phyloP scores from a whole-genome alignment of 2,888 invertebrate genomes.

The Horisme vitalbata region DNA sequence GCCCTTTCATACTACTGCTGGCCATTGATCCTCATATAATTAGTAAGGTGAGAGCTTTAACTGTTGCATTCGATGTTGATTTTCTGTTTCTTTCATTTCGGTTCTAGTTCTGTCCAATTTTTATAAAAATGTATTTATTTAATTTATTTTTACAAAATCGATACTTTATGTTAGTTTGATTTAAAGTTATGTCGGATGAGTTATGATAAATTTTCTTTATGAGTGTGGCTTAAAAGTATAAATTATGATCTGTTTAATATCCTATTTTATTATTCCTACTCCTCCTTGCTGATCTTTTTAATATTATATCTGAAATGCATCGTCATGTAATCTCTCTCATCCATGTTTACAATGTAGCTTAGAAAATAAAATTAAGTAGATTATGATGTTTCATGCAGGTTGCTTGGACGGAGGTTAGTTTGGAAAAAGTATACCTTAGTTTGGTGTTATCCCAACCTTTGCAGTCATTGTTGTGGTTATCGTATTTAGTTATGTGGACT shows the following conservation, averaged over 20 bases:
- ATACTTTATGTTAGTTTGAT: too few relatives aligned
- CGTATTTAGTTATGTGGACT: slow-evolving; percentile 29
- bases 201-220: too few relatives aligned
- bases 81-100: slow-evolving; percentile 4
- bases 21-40: slow-evolving; percentile 99
- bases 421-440: slow-evolving; percentile 39
- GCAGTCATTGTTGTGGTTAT: slow-evolving; percentile 43
- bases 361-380: slow-evolving; percentile 40
- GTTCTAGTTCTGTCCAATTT: neutral
- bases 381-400: slow-evolving; percentile 77
- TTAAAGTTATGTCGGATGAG: too few relatives aligned
- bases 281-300: too few relatives aligned
- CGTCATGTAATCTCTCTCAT: neutral
- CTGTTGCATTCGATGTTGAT: slow-evolving; percentile 18
- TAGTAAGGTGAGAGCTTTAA: slow-evolving; percentile 87
- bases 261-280: too few relatives aligned
- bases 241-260: too few relatives aligned
- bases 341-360: slow-evolving; percentile 15
- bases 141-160: too few relatives aligned
- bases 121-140: too few relatives aligned
- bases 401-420: slow-evolving; percentile 86
- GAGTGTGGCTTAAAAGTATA: too few relatives aligned
- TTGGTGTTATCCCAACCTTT: slow-evolving; percentile 50
- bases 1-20: slow-evolving; percentile 97
- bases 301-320: neutral